Percentiles rank a stretch among this genome's conserved stretches.
These are phyloP conservation scores for Napeogenes inachia DNA, from an alignment of 2,888 invertebrate genomes.

Conservation along the genomic window DNA sequence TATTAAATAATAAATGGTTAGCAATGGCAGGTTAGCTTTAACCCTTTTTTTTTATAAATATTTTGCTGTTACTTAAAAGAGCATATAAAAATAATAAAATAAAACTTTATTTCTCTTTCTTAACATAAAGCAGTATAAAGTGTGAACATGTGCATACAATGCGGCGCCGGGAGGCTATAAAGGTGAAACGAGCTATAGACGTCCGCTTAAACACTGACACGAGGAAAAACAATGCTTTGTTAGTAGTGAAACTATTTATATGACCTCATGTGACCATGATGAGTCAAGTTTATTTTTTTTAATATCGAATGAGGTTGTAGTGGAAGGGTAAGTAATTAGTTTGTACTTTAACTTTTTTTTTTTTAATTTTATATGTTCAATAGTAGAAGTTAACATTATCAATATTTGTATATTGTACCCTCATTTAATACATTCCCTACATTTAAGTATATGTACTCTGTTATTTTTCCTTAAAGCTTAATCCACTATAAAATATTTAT, in stretches of 20 bases:
- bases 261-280: neutral
- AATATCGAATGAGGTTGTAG: no score
- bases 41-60: no score
- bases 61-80: no score
- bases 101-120: neutral
- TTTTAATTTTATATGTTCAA: no score
- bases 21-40: no score
- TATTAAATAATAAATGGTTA: no score
- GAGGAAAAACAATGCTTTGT: constrained; percentile 20
- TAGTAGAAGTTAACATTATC: no score
- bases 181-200: constrained; percentile 20
- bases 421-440: neutral
- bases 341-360: no score
- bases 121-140: neutral
- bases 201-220: constrained; percentile 15
- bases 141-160: constrained; percentile 11
- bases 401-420: neutral
- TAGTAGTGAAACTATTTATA: neutral
- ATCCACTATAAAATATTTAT: constrained; percentile 23
- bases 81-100: no score
- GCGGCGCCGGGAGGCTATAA: constrained; percentile 23
- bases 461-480: neutral
- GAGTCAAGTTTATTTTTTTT: no score
- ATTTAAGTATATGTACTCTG: neutral
- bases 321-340: no score